A percentile compares a stretch with the other conserved stretches of the same genome.
phyloP scores from a whole-genome alignment of 2,888 invertebrate species.

The Crioceris asparagi region DNA sequence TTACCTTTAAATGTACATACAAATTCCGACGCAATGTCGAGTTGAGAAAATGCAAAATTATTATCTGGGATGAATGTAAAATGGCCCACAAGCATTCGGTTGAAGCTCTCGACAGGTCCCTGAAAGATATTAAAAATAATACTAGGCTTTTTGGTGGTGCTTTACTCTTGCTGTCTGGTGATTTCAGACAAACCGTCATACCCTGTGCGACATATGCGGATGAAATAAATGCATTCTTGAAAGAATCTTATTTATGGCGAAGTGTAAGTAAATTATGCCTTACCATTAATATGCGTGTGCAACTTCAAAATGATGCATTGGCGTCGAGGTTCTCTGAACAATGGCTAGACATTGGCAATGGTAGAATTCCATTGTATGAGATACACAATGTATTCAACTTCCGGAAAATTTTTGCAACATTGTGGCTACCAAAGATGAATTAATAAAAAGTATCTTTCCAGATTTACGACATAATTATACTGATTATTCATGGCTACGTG shows the following conservation, averaged over 20 bases:
- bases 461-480: too few species aligned
- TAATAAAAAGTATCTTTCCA: neutral
- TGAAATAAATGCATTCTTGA: neutral
- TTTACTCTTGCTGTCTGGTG: slow-evolving; percentile 23
- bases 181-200: slow-evolving; percentile 2
- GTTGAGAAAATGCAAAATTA: slow-evolving; percentile 1
- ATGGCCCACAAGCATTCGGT: slow-evolving; percentile 16
- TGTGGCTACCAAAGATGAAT: too few species aligned
- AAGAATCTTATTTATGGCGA: neutral
- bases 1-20: neutral
- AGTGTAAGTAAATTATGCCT: neutral
- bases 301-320: too few species aligned
- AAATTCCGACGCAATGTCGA: neutral
- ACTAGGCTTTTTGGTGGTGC: slow-evolving; percentile 24
- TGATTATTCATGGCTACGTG: neutral
- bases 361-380: neutral
- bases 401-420: too few species aligned
- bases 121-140: slow-evolving; percentile 21
- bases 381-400: neutral
- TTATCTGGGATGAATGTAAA: slow-evolving; percentile 17
- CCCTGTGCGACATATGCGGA: neutral
- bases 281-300: neutral
- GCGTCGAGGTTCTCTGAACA: neutral
- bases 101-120: slow-evolving; percentile 24
- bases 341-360: neutral